Percentiles rank a stretch among this genome's conserved stretches.
phyloP scores from a whole-genome alignment of 2,113 vertebrate species.

The Mus musculus region DNA sequence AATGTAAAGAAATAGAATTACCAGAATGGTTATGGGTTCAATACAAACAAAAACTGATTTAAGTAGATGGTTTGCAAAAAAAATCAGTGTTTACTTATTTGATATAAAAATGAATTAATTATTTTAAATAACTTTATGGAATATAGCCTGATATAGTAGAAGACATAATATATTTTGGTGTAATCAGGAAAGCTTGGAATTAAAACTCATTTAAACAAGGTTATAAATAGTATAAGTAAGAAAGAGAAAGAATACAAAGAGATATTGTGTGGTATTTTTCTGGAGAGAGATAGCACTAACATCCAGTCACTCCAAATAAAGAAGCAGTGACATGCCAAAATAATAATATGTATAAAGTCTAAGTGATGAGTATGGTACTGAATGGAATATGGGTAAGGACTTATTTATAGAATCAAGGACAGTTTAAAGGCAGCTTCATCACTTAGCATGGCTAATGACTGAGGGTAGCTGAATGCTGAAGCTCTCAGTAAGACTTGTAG shows the following conservation, averaged over 20 bases:
- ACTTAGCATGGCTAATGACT: neutral
- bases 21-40: neutral
- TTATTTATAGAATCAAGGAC: neutral
- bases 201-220: neutral
- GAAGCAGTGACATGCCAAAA: neutral
- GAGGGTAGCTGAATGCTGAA: neutral
- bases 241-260: neutral
- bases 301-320: neutral
- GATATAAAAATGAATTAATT: neutral
- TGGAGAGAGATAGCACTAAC: neutral
- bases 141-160: neutral
- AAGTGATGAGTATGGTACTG: too few species aligned
- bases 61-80: constrained; percentile 3
- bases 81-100: neutral
- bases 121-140: constrained; percentile 16
- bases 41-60: neutral
- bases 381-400: neutral
- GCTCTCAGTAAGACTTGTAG: neutral
- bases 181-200: neutral
- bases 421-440: neutral
- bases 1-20: neutral
- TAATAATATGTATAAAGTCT: neutral
- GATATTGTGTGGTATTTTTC: neutral
- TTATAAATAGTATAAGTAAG: too few species aligned
- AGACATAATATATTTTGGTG: neutral